These are phyloP conservation scores for Aphelenchoides besseyi DNA, from an alignment of 1,140 invertebrate genomes.

Conservation along the genomic window DNA sequence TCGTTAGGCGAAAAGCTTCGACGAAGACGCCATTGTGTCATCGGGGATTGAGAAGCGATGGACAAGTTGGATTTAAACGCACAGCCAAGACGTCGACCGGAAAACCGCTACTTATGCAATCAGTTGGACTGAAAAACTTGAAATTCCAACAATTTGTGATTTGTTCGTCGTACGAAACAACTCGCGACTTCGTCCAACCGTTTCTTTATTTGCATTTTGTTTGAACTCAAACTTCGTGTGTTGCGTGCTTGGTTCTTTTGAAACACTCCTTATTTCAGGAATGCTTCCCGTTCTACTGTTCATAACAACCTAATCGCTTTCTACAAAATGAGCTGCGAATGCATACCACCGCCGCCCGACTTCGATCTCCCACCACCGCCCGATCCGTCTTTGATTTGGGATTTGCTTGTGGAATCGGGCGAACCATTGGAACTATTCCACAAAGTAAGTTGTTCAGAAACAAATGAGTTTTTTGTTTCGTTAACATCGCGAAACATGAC, in stretches of 20 bases:
- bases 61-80: too few species aligned
- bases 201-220: too few species aligned
- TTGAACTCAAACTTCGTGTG: too few species aligned
- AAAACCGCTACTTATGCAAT: conserved; percentile 3
- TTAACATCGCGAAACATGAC: background rate
- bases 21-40: background rate
- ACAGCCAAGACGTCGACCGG: background rate
- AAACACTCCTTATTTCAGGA: background rate
- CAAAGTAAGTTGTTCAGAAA: background rate
- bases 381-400: conserved; percentile 32
- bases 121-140: too few species aligned
- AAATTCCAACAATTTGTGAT: too few species aligned
- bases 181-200: too few species aligned
- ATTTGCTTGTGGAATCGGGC: conserved; percentile 15
- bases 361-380: conserved; percentile 34
- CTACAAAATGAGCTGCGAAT: conserved; percentile 31
- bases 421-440: background rate
- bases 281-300: background rate
- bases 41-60: too few species aligned
- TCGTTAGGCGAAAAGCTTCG: background rate
- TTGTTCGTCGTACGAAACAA: too few species aligned
- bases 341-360: conserved; percentile 32
- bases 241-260: too few species aligned
- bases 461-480: background rate
- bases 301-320: background rate